A percentile compares a stretch with the other conserved stretches of the same genome.
Conservation (phyloP, 2,888 invertebrate genomes). For the Apeira syringaria region DNA sequence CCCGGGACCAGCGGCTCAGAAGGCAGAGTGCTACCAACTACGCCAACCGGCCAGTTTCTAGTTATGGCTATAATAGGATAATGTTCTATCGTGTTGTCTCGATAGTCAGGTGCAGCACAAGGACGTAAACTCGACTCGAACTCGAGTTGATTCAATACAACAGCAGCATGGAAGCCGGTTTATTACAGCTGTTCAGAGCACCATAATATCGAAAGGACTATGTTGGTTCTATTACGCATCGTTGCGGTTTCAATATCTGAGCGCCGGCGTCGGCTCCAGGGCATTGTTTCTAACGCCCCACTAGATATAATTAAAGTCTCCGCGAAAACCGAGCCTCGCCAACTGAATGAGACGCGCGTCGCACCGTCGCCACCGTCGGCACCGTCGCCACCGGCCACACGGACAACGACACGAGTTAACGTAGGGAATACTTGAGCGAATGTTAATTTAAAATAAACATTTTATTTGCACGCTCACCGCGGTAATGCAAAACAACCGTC, state of each 20-base stretch:
- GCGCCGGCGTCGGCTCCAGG: conserved; percentile 11
- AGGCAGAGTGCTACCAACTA: too few species aligned
- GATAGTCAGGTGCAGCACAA: too few species aligned
- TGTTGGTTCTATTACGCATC: conserved; percentile 19
- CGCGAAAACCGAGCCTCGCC: conserved; percentile 23
- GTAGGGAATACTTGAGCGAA: conserved; percentile 42
- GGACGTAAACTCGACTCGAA: too few species aligned
- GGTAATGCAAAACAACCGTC: conserved; percentile 56
- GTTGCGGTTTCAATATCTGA: conserved; percentile 24
- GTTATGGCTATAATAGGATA: too few species aligned
- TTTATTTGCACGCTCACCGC: conserved; percentile 56
- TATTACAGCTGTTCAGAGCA: conserved; percentile 18
- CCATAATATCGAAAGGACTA: conserved; percentile 20
- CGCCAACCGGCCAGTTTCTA: too few species aligned
- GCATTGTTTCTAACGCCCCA: conserved; percentile 21
- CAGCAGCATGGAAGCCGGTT: conserved; percentile 10
- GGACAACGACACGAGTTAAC: conserved; percentile 36
- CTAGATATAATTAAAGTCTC: conserved; percentile 22
- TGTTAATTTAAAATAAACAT: conserved; percentile 58
- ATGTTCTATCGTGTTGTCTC: too few species aligned
- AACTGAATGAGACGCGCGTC: conserved; percentile 22
- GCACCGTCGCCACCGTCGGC: too few species aligned
- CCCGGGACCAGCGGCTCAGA: too few species aligned
- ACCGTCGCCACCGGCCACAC: too few species aligned
- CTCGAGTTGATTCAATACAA: conserved; percentile 17